Percentiles rank a stretch among this genome's conserved stretches.
These are phyloP conservation scores for Drosophila maculinotata DNA, from an alignment of 2,888 invertebrate genomes.

Conservation along the genomic window DNA sequence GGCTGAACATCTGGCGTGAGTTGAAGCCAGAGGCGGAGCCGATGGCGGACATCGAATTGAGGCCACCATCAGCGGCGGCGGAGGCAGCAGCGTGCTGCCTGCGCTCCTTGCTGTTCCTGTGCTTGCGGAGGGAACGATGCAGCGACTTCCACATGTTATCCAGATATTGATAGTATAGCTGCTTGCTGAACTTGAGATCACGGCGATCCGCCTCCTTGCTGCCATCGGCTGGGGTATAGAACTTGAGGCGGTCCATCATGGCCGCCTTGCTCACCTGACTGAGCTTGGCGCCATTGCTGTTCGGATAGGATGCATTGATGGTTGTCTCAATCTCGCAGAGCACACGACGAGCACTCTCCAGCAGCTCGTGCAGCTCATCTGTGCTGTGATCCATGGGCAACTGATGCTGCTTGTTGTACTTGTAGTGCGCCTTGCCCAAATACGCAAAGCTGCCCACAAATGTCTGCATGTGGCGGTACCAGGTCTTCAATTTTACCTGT, in stretches of 20 bases:
- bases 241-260: slow-evolving; percentile 66
- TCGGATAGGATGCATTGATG: slow-evolving; percentile 77
- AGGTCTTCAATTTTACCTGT: slow-evolving; percentile 81
- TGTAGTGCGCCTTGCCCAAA: slow-evolving; percentile 74
- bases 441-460: slow-evolving; percentile 82
- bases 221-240: slow-evolving; percentile 66
- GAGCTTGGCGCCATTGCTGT: slow-evolving; percentile 58
- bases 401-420: slow-evolving; percentile 65
- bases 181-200: slow-evolving; percentile 77
- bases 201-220: slow-evolving; percentile 39
- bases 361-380: slow-evolving; percentile 72
- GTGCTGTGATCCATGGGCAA: slow-evolving; percentile 50
- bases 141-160: slow-evolving; percentile 64
- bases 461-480: slow-evolving; percentile 82
- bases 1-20: slow-evolving; percentile 24
- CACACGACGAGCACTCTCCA: slow-evolving; percentile 75
- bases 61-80: too few species aligned
- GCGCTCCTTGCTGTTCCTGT: slow-evolving; percentile 40
- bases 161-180: slow-evolving; percentile 70
- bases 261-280: slow-evolving; percentile 45
- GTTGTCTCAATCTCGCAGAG: slow-evolving; percentile 83
- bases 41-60: slow-evolving; percentile 5
- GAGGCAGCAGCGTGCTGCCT: background rate
- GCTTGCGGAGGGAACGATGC: slow-evolving; percentile 27
- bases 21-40: background rate